A percentile compares a stretch with the other conserved stretches of the same genome.
Conservation (phyloP, 2,113 vertebrate species). For the Ptychochromis oligacanthus region DNA sequence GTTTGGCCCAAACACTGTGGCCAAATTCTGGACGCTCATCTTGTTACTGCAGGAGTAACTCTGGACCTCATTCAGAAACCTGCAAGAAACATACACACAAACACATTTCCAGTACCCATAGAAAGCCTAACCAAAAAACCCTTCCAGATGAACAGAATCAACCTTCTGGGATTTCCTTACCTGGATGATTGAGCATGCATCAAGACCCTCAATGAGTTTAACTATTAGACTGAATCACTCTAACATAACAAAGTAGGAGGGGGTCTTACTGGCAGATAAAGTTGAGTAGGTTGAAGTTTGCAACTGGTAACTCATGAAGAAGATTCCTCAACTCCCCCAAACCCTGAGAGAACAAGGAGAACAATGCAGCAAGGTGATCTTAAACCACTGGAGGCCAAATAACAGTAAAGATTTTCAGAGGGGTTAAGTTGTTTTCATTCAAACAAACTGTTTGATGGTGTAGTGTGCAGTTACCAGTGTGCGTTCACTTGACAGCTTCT, state of each 20-base stretch:
- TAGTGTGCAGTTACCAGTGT: constrained; percentile 56
- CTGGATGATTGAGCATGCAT: too few species aligned
- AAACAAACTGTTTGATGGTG: neutral
- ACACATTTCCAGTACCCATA: neutral
- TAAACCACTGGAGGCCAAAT: neutral
- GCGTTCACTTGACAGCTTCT: constrained; percentile 65
- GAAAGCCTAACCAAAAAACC: neutral
- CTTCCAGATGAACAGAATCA: too few species aligned
- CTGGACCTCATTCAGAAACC: constrained; percentile 83
- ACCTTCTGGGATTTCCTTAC: too few species aligned
- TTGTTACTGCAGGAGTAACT: constrained; percentile 79
- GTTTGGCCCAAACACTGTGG: constrained; percentile 84
- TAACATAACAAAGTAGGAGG: neutral
- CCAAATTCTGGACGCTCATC: constrained; percentile 82
- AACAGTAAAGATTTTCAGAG: neutral
- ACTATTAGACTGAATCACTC: neutral
- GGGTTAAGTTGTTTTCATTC: neutral
- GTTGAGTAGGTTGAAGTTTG: constrained; percentile 82
- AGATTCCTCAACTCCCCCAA: constrained; percentile 75
- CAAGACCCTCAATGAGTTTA: rapidly evolving
- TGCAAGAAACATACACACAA: constrained; percentile 41
- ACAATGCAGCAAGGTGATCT: neutral
- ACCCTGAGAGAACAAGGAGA: constrained; percentile 53
- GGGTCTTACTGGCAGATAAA: constrained; percentile 81
- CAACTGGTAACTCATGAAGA: constrained; percentile 78